These are phyloP conservation scores for Drosophila pullipes DNA, from an alignment of 2,888 invertebrate species.

Conservation along the genomic window DNA sequence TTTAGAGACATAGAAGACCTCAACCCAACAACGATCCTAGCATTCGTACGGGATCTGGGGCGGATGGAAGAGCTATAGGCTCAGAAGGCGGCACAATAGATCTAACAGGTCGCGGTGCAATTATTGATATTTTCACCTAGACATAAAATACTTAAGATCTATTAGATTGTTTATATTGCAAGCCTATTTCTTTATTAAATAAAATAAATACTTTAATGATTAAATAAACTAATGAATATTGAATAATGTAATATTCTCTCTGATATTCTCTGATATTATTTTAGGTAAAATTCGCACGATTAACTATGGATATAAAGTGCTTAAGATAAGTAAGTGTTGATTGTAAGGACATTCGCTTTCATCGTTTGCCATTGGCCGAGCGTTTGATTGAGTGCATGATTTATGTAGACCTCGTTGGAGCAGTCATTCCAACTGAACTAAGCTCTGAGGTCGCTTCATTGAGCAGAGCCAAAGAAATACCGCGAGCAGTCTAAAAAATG, in stretches of 20 bases:
- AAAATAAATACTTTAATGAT: neutral
- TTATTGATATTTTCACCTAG: no score
- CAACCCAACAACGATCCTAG: no score
- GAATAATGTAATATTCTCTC: neutral
- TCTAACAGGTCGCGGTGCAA: no score
- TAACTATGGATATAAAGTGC: neutral
- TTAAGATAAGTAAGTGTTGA: neutral
- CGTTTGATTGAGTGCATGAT: constrained; percentile 33
- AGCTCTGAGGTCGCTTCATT: constrained; percentile 16
- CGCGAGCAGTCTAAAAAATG: neutral
- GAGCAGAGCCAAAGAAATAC: constrained; percentile 15
- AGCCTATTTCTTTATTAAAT: neutral
- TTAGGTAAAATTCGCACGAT: neutral
- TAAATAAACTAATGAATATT: neutral
- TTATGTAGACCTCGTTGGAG: constrained; percentile 28
- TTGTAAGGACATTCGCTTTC: neutral
- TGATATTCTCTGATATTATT: neutral
- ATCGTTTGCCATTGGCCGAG: neutral
- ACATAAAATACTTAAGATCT: no score
- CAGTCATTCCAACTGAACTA: constrained; percentile 18
- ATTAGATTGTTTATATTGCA: neutral
- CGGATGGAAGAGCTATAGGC: no score
- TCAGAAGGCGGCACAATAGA: no score
- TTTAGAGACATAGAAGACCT: no score
- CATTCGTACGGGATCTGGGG: no score